Evolutionary conservation across 2,888 invertebrate species (phyloP), one percentile per base, ranked within the genome.

Genomic region (Drosophila emarginata): DNA sequence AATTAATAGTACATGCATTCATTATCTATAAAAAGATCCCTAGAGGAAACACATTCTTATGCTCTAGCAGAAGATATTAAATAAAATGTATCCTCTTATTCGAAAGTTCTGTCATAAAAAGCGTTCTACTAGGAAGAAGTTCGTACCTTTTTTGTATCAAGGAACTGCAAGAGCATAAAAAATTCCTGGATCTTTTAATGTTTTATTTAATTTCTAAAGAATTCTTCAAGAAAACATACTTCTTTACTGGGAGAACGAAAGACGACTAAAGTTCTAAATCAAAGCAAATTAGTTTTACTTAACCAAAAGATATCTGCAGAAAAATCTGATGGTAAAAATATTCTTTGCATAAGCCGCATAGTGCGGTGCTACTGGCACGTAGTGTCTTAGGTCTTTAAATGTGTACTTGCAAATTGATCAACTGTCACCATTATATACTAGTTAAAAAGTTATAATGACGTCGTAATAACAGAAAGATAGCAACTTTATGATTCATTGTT

Each of bases 1-100:
- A 61, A 72, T 64, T 66, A 63, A 64, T 57, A 26, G 40, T 58
- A 54, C 51, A 51, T 65, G 32, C 39, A 53, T 32, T 32, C 18
- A 36, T 4, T 51, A 61, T 26, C 26, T 26, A 26, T 26, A 26
- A 26, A 26, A 26, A 4, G 26, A 26, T 26, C 4, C 26, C 26
- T 26, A 26, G 4, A 26, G 6, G 40, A 12, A 12, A 21, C 21
- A 45, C 4, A 18, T 21, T 18, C 32, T 14, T 7, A 14, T 12
- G 4, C n/a, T 37, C 56, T 37, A 26, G 23, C 61, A 26, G 18
- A 23, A 15, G n/a, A 14, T 6, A 26, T 5, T 6, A 4, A 5
- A 26, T 26, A 26, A 5, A 6, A 26, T 5, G 36, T 12, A 36
- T 36, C 40, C 11, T 45, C 26, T 6, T 5, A 26, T 26, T 5